phyloP scores from a whole-genome alignment of 1,140 invertebrate genomes.

The Caerostris extrusa region DNA sequence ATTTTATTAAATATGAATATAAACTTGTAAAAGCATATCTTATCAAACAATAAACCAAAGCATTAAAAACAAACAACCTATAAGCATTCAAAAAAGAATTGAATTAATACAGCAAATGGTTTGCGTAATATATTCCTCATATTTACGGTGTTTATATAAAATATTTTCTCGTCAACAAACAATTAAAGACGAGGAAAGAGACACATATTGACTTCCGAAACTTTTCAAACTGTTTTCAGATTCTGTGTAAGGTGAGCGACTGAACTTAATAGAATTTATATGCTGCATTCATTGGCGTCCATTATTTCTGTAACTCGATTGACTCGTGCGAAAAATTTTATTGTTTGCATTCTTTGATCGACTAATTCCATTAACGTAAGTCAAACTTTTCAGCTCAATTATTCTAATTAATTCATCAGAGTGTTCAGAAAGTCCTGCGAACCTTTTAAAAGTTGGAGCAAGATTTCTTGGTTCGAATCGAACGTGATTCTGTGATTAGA shows the following conservation, averaged over 20 bases:
- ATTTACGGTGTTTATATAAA: too few relatives aligned
- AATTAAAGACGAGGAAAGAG: not conserved
- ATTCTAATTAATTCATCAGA: not conserved
- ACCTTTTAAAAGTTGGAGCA: not conserved
- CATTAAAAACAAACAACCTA: too few relatives aligned
- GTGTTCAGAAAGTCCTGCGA: not conserved
- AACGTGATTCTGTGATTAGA: not conserved
- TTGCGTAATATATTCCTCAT: too few relatives aligned
- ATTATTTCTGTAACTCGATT: not conserved
- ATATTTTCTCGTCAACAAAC: too few relatives aligned
- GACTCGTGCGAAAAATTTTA: not conserved
- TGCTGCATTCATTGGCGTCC: not conserved
- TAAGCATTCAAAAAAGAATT: too few relatives aligned
- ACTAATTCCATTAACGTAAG: not conserved
- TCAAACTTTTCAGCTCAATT: not conserved
- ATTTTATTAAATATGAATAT: too few relatives aligned
- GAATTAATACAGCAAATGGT: too few relatives aligned
- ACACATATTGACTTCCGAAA: not conserved
- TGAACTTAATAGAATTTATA: not conserved
- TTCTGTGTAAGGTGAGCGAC: too few relatives aligned
- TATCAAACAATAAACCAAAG: too few relatives aligned
- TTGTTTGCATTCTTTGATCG: not conserved
- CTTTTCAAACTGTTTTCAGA: not conserved
- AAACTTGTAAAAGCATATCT: too few relatives aligned
- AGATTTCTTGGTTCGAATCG: not conserved